These are phyloP conservation scores for Aplodontia rufa DNA, from an alignment of 2,113 vertebrate genomes.

Conservation along the genomic window DNA sequence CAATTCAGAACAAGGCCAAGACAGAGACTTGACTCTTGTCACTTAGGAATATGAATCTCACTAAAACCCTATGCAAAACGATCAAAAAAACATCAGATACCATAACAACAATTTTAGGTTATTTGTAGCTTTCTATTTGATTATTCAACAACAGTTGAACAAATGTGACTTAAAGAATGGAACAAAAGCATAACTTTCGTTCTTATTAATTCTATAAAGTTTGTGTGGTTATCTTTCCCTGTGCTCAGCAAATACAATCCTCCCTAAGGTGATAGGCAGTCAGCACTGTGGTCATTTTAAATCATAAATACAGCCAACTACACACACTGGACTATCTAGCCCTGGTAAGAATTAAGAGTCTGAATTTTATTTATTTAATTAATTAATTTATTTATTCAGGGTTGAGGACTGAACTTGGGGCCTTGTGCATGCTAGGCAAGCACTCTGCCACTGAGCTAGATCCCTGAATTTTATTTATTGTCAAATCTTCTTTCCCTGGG, in stretches of 20 bases:
- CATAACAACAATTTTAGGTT: not conserved
- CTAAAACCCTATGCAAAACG: not conserved
- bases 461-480: not conserved
- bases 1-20: not conserved
- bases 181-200: not conserved
- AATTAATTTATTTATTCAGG: too few species aligned
- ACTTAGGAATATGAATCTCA: slow-evolving; percentile 26
- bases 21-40: not conserved
- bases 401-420: too few species aligned
- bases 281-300: not conserved
- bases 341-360: not conserved
- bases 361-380: not conserved
- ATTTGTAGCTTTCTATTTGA: not conserved
- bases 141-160: not conserved
- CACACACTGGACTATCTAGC: not conserved
- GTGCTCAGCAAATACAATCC: not conserved
- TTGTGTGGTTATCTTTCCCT: not conserved
- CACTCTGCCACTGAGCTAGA: too few species aligned
- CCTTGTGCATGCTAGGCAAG: too few species aligned
- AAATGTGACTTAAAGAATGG: not conserved
- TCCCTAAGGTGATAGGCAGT: not conserved
- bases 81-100: not conserved
- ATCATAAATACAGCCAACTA: not conserved
- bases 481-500: not conserved
- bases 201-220: not conserved